Conservation (phyloP, 35 echinoderm and acorn worm genomes). For the Anneissia japonica region DNA sequence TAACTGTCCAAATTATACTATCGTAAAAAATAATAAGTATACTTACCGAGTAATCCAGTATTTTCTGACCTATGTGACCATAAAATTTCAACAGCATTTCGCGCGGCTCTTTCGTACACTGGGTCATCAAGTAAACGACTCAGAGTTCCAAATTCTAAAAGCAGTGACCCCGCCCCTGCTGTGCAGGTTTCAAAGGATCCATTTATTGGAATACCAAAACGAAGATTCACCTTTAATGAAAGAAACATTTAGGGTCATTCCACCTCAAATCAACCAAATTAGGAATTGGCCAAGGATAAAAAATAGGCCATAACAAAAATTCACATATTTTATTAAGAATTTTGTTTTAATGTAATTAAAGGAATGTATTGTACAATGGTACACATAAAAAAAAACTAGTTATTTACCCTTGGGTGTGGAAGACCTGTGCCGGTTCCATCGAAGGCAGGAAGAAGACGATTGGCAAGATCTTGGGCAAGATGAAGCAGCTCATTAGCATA, state of each 20-base stretch:
- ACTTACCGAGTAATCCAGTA: constrained; percentile 79
- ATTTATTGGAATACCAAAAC: constrained; percentile 55
- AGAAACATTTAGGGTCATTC: neutral
- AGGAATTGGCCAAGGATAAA: neutral
- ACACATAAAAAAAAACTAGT: neutral
- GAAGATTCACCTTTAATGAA: constrained; percentile 54
- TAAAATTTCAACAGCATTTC: constrained; percentile 50
- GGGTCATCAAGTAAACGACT: constrained; percentile 74
- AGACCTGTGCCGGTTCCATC: constrained; percentile 77
- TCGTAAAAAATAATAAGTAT: too few species aligned
- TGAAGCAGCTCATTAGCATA: constrained; percentile 73
- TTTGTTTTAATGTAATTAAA: neutral
- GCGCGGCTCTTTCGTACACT: constrained; percentile 67
- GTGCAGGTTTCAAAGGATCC: constrained; percentile 80
- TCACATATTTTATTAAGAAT: neutral
- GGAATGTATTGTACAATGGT: neutral
- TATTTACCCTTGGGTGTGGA: constrained; percentile 88
- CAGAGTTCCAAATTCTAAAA: constrained; percentile 83
- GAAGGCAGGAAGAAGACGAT: constrained; percentile 83
- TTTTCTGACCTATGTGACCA: constrained; percentile 52
- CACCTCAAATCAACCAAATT: neutral
- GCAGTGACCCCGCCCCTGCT: constrained; percentile 76
- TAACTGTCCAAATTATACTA: too few species aligned
- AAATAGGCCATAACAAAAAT: neutral
- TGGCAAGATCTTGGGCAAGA: constrained; percentile 80